Conservation (phyloP, 1,140 invertebrate species). For the Melipona quadrifasciata region DNA sequence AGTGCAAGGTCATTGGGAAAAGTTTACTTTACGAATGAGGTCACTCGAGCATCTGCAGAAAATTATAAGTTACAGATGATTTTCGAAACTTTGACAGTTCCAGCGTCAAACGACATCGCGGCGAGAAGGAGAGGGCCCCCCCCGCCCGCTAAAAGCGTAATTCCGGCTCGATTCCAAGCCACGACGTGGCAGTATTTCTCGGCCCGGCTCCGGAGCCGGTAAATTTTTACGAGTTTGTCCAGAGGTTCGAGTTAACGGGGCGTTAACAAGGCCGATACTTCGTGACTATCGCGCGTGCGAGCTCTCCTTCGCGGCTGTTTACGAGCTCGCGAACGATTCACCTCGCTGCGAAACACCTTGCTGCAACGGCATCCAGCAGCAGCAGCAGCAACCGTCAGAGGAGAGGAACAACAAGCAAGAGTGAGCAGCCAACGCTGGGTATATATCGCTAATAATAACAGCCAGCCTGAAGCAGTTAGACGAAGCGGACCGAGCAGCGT, state of each 20-base stretch:
- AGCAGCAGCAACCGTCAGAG: not conserved
- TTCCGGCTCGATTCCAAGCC: constrained; percentile 38
- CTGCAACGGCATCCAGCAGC: constrained; percentile 17
- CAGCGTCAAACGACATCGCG: too few species aligned
- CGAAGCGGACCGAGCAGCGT: too few species aligned
- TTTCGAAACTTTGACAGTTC: too few species aligned
- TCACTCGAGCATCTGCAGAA: too few species aligned
- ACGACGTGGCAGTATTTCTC: too few species aligned
- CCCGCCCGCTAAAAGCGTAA: too few species aligned
- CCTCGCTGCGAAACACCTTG: constrained; percentile 24
- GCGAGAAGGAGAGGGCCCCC: too few species aligned
- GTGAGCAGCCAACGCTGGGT: constrained; percentile 3
- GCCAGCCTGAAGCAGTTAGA: not conserved
- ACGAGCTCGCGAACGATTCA: constrained; percentile 72
- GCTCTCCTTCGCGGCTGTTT: constrained; percentile 63
- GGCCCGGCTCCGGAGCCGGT: constrained; percentile 50
- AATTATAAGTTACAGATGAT: too few species aligned
- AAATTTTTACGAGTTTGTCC: constrained; percentile 69
- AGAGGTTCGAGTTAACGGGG: constrained; percentile 68
- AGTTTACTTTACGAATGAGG: too few species aligned
- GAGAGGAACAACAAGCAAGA: not conserved
- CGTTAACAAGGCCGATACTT: constrained; percentile 69
- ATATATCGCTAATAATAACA: constrained; percentile 33
- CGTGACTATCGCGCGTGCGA: constrained; percentile 67
- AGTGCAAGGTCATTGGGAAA: too few species aligned